These are phyloP conservation scores for Prunella strophiata DNA, from an alignment of 2,797 vertebrate genomes.

Conservation along the genomic window DNA sequence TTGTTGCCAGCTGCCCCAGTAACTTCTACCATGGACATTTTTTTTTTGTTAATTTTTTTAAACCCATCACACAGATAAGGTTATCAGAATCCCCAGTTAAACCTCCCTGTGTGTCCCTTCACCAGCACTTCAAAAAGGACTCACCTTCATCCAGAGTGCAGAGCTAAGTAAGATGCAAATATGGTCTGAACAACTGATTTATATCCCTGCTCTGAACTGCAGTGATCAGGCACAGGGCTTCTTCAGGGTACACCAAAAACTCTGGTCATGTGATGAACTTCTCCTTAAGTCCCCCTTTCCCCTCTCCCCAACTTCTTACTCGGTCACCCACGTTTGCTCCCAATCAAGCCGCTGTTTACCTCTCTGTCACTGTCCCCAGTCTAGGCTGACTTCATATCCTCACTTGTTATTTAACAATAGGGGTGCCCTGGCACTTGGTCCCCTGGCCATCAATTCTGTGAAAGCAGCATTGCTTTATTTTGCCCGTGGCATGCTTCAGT, in stretches of 20 bases:
- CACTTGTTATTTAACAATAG: accelerated
- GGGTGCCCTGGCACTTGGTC: background rate
- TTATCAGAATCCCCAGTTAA: background rate
- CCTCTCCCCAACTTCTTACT: background rate
- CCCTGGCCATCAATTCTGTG: background rate
- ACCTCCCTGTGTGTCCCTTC: background rate
- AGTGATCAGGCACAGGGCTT: background rate
- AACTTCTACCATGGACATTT: background rate
- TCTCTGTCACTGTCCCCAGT: background rate
- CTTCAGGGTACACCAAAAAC: background rate
- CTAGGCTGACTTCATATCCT: background rate
- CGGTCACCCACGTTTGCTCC: accelerated
- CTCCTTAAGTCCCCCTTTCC: background rate
- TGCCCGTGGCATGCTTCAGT: accelerated
- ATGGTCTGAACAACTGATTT: background rate
- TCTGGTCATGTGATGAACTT: background rate
- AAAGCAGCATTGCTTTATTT: background rate
- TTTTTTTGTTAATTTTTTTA: background rate
- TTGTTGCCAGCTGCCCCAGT: background rate
- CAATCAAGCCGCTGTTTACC: background rate
- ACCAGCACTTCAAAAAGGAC: background rate
- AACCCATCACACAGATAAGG: background rate
- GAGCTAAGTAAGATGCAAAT: background rate
- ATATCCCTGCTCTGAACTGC: background rate
- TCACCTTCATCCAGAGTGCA: background rate